A percentile compares a stretch with the other conserved stretches of the same genome.
phyloP scores from a whole-genome alignment of 2,113 vertebrate genomes.

The Chaetodon auriga region DNA sequence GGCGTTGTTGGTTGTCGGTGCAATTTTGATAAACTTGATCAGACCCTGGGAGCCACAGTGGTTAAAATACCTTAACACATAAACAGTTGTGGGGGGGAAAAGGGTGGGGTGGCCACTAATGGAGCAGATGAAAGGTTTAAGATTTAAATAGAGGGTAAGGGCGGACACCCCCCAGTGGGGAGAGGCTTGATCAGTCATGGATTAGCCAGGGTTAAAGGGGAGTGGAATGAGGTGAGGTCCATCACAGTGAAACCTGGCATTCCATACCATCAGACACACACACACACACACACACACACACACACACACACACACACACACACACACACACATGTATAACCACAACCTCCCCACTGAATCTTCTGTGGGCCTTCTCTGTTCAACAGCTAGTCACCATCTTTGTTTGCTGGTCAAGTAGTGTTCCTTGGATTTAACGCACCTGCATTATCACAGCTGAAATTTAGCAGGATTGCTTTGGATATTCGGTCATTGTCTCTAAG shows the following conservation, averaged over 20 bases:
- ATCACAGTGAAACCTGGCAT: conserved; percentile 1
- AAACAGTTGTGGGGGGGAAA: conserved; percentile 29
- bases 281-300: background rate
- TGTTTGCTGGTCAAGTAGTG: too few relatives aligned
- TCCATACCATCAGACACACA: background rate
- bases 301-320: too few relatives aligned
- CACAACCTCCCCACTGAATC: conserved; percentile 7
- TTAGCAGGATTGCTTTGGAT: background rate
- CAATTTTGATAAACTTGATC: background rate
- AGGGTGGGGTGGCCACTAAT: conserved; percentile 55
- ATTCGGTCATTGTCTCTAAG: background rate
- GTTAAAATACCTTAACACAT: conserved; percentile 5
- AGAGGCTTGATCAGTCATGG: conserved; percentile 60
- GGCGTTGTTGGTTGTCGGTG: background rate
- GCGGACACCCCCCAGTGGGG: conserved; percentile 29
- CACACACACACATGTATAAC: background rate
- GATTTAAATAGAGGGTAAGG: conserved; percentile 48
- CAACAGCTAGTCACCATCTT: too few relatives aligned
- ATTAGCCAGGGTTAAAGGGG: conserved; percentile 47
- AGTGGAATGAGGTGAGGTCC: conserved; percentile 19
- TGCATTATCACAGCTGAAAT: too few relatives aligned
- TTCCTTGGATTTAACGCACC: background rate
- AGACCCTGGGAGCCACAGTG: background rate
- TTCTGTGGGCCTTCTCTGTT: background rate
- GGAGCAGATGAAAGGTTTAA: conserved; percentile 76